phyloP scores from a whole-genome alignment of 2,113 vertebrate genomes.

The Pelusios castaneus region DNA sequence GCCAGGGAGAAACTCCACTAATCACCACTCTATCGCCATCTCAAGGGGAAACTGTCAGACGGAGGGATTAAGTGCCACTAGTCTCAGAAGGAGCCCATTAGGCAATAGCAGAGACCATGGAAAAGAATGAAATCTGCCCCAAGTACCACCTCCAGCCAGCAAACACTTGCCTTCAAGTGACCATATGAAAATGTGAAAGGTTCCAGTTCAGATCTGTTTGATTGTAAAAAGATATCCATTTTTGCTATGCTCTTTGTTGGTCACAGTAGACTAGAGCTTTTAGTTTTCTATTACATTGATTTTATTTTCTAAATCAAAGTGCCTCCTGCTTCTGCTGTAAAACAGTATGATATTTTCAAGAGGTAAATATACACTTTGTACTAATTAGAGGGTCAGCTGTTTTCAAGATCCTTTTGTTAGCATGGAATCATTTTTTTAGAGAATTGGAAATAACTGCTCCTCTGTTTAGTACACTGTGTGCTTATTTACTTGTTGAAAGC shows the following conservation, averaged over 20 bases:
- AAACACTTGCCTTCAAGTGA: not conserved
- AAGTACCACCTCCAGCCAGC: not conserved
- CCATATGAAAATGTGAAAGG: not conserved
- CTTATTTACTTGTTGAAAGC: not conserved
- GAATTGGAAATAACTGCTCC: not conserved
- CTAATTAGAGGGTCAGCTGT: not conserved
- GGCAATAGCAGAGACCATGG: not conserved
- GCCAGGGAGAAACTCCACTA: not conserved
- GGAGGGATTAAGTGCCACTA: not conserved
- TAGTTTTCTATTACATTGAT: not conserved
- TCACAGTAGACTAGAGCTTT: not conserved
- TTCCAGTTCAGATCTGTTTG: not conserved
- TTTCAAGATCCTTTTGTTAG: not conserved
- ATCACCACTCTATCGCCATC: not conserved
- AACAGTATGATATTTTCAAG: not conserved
- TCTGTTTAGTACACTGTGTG: not conserved
- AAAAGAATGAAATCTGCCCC: not conserved
- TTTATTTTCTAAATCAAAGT: not conserved
- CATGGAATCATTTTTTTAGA: not conserved
- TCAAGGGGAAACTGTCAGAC: not conserved
- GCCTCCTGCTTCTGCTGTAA: not conserved
- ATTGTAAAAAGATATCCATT: not conserved
- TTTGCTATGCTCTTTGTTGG: not conserved
- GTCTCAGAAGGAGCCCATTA: not conserved
- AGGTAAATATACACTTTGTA: not conserved